Base-by-base conservation (phyloP, 1,140 invertebrate species). In the Microplitis demolitor region DNA sequence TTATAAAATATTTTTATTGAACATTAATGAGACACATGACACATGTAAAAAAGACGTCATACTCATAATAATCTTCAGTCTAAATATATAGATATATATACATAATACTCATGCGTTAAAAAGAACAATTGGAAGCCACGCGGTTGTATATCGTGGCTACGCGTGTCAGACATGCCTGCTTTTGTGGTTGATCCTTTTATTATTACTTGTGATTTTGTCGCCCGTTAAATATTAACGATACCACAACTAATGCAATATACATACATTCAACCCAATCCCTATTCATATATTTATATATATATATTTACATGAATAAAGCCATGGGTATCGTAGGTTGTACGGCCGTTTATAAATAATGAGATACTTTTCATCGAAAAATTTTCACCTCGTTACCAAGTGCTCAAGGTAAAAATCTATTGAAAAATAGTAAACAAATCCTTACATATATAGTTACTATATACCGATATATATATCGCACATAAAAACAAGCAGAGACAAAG, bases 161-260 rank as follows among this genome's bases (percentile, higher is more conserved):
- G 66, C 68, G 68, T 75, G 66, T 61, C 67, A 69, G 68, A 66
- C 70, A 61, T 34, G 53, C 64, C 69, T 60, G 64, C 70, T 53
- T 63, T 64, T 66, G 63, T 53, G 39, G 63, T 66, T 66, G 37
- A 66, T 35, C 63, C 63, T 66, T 66, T 66, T 51, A 66, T 64
- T 64, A 35, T 50, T 31, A 31, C 54, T 51, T n/a, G 33, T 11
- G 50, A 31, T 64, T 34, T 66, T 37, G 51, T 72, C 74, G 51
- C n/a, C 64, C 67, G 56, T 75, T 60, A 75, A 72, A 75, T 72
- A 75, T 75, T 69, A 74, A 73, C 66, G 72, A 63, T 14, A 39
- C 34, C 45, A 68, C 8, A 51, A 66, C 24, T 51, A 51, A 14
- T 16, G 9, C 4, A 8, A n/a, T 51, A 11, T 14, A 45, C 14